These are phyloP conservation scores for Rhinichthys osculus DNA, from an alignment of 2,797 vertebrate genomes.

Conservation along the genomic window DNA sequence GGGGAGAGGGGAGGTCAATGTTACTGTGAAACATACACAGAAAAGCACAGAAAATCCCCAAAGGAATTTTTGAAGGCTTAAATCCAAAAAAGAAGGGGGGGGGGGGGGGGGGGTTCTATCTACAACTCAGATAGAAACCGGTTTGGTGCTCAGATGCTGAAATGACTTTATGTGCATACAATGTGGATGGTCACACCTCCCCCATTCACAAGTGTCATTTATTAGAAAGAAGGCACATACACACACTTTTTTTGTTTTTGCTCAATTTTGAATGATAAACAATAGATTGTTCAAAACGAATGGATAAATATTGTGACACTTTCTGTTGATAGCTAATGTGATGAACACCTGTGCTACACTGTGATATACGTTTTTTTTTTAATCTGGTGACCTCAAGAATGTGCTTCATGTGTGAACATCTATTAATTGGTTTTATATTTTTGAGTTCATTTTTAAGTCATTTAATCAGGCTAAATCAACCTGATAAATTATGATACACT, in stretches of 20 bases:
- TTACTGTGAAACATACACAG: conserved; percentile 71
- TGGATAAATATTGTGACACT: not conserved
- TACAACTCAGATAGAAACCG: conserved; percentile 13
- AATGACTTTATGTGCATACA: conserved; percentile 27
- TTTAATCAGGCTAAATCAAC: not conserved
- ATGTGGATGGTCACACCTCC: not conserved
- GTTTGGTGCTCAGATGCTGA: not conserved
- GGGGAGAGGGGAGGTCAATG: conserved; percentile 64
- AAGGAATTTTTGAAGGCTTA: conserved; percentile 79
- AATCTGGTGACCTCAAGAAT: not conserved
- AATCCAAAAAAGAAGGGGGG: conserved; percentile 72
- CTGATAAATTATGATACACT: not conserved
- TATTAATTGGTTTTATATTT: not conserved
- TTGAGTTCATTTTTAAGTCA: not conserved
- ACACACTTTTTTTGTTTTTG: not conserved
- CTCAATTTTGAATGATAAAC: not conserved
- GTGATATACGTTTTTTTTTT: not conserved
- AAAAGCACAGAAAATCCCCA: conserved; percentile 72
- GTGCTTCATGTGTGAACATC: not conserved
- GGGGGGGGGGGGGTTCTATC: not conserved
- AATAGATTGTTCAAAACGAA: not conserved
- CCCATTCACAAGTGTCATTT: not conserved
- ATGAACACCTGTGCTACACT: not conserved
- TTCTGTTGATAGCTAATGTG: not conserved
- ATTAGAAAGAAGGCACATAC: not conserved